Evolutionary conservation across 2,888 invertebrate species (phyloP).

Genomic region (Parelbella ahira): DNA sequence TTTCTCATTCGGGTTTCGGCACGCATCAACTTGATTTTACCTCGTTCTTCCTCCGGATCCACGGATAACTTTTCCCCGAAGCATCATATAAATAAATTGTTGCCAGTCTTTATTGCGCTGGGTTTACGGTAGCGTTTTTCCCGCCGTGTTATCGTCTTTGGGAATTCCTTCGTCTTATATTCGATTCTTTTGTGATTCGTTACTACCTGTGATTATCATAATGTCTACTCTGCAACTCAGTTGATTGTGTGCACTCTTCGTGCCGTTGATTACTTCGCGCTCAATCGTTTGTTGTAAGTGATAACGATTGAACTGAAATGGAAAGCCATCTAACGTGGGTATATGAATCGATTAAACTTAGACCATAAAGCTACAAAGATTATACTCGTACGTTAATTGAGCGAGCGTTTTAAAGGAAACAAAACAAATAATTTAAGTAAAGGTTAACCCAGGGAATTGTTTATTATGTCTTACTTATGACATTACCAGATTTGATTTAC

Average conservation of each 20-base stretch:
- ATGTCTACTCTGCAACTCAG: conserved; percentile 36
- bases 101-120: conserved; percentile 73
- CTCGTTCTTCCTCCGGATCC: conserved; percentile 60
- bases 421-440: too few relatives aligned
- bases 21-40: conserved; percentile 74
- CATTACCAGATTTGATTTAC: too few relatives aligned
- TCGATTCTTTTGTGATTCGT: conserved; percentile 63
- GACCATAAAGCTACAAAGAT: too few relatives aligned
- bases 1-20: conserved; percentile 57
- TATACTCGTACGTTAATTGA: too few relatives aligned
- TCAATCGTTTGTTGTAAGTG: conserved; percentile 6
- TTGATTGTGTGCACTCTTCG: conserved; percentile 9
- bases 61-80: conserved; percentile 74
- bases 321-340: neutral
- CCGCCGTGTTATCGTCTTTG: conserved; percentile 62
- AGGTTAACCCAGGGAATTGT: too few relatives aligned
- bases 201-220: conserved; percentile 65
- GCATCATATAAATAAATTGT: conserved; percentile 81
- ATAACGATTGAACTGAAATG: neutral
- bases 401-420: too few relatives aligned
- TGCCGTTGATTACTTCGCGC: conserved; percentile 9
- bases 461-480: too few relatives aligned
- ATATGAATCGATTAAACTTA: too few relatives aligned
- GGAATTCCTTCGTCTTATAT: conserved; percentile 62
- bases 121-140: conserved; percentile 70